phyloP scores from a whole-genome alignment of 2,888 invertebrate species.

The Pterostichus madidus region DNA sequence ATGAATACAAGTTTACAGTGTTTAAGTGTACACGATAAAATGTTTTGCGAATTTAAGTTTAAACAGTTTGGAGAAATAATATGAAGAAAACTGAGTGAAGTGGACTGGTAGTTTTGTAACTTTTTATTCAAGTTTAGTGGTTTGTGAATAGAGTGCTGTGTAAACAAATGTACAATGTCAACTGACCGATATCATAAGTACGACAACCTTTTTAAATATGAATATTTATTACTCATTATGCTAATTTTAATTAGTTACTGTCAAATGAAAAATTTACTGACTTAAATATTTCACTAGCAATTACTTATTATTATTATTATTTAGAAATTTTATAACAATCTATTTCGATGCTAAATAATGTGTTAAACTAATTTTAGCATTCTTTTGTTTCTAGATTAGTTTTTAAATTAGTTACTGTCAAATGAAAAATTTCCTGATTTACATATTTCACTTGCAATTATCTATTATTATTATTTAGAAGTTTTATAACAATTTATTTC shows the following conservation, averaged over 20 bases:
- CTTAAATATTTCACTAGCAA: too few relatives aligned
- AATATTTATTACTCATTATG: too few relatives aligned
- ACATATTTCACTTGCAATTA: not conserved
- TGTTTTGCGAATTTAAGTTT: conserved; percentile 9
- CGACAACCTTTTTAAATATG: conserved; percentile 73
- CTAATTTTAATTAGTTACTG: too few relatives aligned
- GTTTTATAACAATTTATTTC: too few relatives aligned
- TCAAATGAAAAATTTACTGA: too few relatives aligned
- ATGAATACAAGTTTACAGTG: conserved; percentile 50
- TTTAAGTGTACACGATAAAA: conserved; percentile 43
- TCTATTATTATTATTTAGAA: not conserved
- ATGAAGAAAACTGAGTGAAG: not conserved
- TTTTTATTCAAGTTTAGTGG: conserved; percentile 57
- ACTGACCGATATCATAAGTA: conserved; percentile 83
- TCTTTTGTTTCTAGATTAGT: not conserved
- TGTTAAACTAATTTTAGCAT: not conserved
- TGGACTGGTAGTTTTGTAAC: not conserved
- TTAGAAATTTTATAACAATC: too few relatives aligned
- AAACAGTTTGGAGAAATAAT: not conserved
- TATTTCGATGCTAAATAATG: too few relatives aligned
- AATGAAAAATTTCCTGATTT: too few relatives aligned
- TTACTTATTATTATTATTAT: conserved; percentile 5
- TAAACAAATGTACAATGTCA: conserved; percentile 77
- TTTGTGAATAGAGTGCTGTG: conserved; percentile 67
- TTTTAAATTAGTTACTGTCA: not conserved